Evolutionary conservation across 1,140 invertebrate species (phyloP).

Genomic region (Sesamia nonagrioides): DNA sequence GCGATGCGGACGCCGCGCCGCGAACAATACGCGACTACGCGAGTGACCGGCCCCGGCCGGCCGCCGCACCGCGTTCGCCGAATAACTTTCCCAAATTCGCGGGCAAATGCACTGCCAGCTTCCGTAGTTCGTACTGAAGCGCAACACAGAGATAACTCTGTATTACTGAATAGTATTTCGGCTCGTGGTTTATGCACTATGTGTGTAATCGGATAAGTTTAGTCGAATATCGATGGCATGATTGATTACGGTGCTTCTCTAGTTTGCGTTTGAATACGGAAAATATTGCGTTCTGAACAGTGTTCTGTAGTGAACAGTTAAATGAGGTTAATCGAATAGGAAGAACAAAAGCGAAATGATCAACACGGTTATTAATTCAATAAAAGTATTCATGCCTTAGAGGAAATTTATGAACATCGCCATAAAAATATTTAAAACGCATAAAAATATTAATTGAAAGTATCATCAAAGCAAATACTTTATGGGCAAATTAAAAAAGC

Average conservation of each 20-base stretch:
- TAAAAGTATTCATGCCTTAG: constrained; percentile 6
- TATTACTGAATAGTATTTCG: constrained; percentile 50
- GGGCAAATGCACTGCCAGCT: constrained; percentile 63
- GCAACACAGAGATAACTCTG: constrained; percentile 45
- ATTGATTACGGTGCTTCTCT: constrained; percentile 28
- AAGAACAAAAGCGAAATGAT: background rate
- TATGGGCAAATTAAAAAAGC: constrained; percentile 57
- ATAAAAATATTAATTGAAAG: constrained; percentile 56
- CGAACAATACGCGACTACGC: constrained; percentile 70
- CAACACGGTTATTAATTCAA: background rate
- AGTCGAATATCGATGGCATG: constrained; percentile 34
- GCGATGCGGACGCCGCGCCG: constrained; percentile 50
- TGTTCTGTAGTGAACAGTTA: background rate
- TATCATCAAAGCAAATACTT: constrained; percentile 57
- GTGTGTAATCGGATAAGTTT: constrained; percentile 51
- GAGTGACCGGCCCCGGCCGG: constrained; percentile 50
- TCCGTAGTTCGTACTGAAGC: constrained; percentile 51
- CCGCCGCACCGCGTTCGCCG: constrained; percentile 42
- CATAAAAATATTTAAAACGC: constrained; percentile 40
- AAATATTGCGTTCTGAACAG: background rate
- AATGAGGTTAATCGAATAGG: background rate
- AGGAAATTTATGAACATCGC: constrained; percentile 21
- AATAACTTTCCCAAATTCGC: constrained; percentile 64
- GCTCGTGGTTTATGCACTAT: constrained; percentile 40
- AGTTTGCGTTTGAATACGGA: background rate